Conservation (phyloP, 2,113 vertebrate species). For the Carassius gibelio region DNA sequence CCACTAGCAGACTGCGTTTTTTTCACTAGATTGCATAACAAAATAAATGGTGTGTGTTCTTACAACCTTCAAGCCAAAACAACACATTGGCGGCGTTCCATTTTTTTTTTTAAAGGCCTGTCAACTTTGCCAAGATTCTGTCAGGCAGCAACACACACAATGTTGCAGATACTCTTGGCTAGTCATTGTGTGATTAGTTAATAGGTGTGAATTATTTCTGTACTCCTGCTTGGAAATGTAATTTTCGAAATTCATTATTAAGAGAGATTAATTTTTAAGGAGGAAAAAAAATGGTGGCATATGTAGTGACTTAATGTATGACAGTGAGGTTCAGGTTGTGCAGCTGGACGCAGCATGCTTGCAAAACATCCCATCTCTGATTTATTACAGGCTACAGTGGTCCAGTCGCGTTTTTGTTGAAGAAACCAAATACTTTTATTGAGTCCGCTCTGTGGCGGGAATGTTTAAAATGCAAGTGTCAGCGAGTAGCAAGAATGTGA, state of each 20-base stretch:
- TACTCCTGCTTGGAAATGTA: conserved; percentile 4
- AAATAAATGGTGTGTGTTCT: conserved; percentile 65
- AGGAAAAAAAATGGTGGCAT: not conserved
- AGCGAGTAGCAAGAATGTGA: conserved; percentile 60
- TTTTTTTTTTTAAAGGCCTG: conserved; percentile 55
- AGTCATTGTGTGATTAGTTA: conserved; percentile 68
- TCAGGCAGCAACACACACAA: conserved; percentile 72
- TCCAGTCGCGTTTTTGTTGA: conserved; percentile 51
- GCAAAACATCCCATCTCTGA: conserved; percentile 66
- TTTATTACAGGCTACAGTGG: conserved; percentile 62
- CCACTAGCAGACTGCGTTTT: conserved; percentile 59
- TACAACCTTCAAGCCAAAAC: conserved; percentile 66
- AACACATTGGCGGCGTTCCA: conserved; percentile 75
- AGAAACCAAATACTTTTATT: conserved; percentile 62
- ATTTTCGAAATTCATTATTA: no score
- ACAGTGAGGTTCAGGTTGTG: conserved; percentile 63
- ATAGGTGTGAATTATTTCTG: conserved; percentile 66
- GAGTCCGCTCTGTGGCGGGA: conserved; percentile 54
- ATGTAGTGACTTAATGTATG: conserved; percentile 17
- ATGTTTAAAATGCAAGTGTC: conserved; percentile 57
- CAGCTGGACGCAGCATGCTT: conserved; percentile 74
- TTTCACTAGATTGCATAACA: conserved; percentile 73
- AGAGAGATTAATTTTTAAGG: not conserved
- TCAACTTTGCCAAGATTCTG: conserved; percentile 76
- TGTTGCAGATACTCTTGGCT: conserved; percentile 73